A percentile compares a stretch with the other conserved stretches of the same genome.
Evolutionary conservation across 2,797 vertebrate genomes (phyloP).

Genomic region (Chaetodon trifasciatus): DNA sequence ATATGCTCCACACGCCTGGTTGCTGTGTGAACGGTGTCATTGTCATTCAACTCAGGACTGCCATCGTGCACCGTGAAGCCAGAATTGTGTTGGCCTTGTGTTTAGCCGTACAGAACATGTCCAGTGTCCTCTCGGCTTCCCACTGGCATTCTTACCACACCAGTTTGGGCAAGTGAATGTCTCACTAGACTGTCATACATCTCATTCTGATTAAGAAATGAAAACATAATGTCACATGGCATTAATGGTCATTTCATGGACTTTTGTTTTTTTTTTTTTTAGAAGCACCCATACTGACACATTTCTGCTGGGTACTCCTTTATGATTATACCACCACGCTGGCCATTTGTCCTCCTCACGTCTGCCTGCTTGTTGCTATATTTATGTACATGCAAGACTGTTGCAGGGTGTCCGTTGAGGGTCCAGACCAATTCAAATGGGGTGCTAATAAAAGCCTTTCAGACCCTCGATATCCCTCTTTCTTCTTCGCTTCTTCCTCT

Average conservation of each 20-base stretch:
- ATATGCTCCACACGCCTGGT: not conserved
- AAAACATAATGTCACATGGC: not conserved
- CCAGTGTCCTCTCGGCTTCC: constrained; percentile 4
- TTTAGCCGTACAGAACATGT: not conserved
- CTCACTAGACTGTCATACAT: not conserved
- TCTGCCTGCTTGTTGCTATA: constrained; percentile 28
- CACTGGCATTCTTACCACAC: not conserved
- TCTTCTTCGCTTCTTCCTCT: constrained; percentile 1
- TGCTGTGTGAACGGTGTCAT: constrained; percentile 7
- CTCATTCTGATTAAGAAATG: not conserved
- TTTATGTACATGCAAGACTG: constrained; percentile 20
- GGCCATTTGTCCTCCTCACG: not conserved
- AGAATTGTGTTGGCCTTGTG: not conserved
- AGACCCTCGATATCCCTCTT: not conserved
- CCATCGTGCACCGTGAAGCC: not conserved
- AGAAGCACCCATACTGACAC: not conserved
- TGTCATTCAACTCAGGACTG: constrained; percentile 2
- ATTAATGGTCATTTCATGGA: not conserved
- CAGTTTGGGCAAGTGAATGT: not conserved
- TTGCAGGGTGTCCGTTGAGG: constrained; percentile 20
- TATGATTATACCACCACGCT: not conserved
- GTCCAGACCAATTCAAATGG: constrained; percentile 21
- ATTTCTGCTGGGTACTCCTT: not conserved
- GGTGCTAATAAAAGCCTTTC: constrained; percentile 35
- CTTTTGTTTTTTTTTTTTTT: not conserved